Conservation (phyloP, 1,140 invertebrate species). For the Aculops lycopersici region DNA sequence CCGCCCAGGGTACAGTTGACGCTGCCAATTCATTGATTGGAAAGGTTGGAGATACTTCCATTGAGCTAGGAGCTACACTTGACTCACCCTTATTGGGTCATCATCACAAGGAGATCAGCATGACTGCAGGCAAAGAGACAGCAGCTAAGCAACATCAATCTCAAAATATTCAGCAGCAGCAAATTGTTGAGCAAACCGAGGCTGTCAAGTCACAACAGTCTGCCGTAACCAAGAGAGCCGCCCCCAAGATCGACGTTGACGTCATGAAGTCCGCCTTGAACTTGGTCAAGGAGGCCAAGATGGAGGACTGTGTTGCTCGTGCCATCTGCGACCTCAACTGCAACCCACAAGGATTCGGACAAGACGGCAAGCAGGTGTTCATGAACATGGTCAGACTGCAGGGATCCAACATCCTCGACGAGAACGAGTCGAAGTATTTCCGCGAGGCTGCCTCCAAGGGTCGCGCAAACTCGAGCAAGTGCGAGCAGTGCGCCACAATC, state of each 20-base stretch:
- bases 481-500: not conserved
- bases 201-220: not conserved
- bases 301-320: slow-evolving; percentile 1
- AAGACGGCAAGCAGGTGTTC: slow-evolving; percentile 1
- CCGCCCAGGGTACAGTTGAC: not conserved
- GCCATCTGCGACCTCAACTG: slow-evolving; percentile 1
- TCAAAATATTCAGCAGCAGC: not conserved
- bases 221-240: not conserved
- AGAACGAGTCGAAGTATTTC: not conserved
- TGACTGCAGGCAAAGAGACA: not conserved
- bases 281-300: not conserved
- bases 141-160: not conserved
- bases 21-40: not conserved
- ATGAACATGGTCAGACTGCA: slow-evolving; percentile 1
- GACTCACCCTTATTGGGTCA: not conserved
- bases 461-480: not conserved
- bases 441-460: not conserved
- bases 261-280: not conserved
- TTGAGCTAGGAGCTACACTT: not conserved
- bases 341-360: slow-evolving; percentile 1
- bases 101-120: not conserved
- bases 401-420: not conserved
- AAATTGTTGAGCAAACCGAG: not conserved
- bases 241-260: not conserved
- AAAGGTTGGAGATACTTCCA: not conserved